These are phyloP conservation scores for Arge pagana DNA, from an alignment of 2,888 invertebrate genomes.

Conservation along the genomic window DNA sequence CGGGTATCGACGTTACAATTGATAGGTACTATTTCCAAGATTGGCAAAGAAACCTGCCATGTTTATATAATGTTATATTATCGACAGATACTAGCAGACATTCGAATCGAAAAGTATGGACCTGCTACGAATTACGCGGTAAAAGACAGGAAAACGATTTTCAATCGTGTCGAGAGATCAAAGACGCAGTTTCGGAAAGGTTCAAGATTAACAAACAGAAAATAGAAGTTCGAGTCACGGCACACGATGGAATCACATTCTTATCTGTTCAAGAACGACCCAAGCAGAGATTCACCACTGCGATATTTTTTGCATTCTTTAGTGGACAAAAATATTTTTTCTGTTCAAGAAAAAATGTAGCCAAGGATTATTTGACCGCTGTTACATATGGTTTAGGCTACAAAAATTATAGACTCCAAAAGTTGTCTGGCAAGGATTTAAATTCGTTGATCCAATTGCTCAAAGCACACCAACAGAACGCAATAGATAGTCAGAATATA, in stretches of 20 bases:
- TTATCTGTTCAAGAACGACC: constrained; percentile 33
- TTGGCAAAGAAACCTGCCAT: background rate
- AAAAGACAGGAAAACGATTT: constrained; percentile 1
- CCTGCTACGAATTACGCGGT: constrained; percentile 35
- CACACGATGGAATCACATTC: constrained; percentile 38
- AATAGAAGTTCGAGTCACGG: constrained; percentile 34
- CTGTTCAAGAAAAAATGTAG: constrained; percentile 34
- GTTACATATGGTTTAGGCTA: constrained; percentile 37
- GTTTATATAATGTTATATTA: too few species aligned
- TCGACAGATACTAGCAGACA: constrained; percentile 46
- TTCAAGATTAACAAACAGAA: constrained; percentile 30
- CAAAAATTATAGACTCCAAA: constrained; percentile 31
- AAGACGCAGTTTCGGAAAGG: constrained; percentile 30
- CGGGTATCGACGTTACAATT: constrained; percentile 41
- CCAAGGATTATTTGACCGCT: constrained; percentile 29
- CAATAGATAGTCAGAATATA: constrained; percentile 20
- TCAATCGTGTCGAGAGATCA: constrained; percentile 30
- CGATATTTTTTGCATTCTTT: constrained; percentile 42
- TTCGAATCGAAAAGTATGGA: constrained; percentile 41
- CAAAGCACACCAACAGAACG: constrained; percentile 33
- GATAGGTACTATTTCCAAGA: constrained; percentile 38
- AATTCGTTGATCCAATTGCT: constrained; percentile 43
- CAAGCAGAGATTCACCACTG: background rate
- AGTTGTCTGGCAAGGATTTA: constrained; percentile 43
- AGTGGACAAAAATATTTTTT: constrained; percentile 44